Evolutionary conservation across 1,140 invertebrate species (phyloP), one percentile per base, ranked within the genome.

Genomic region (Anastatus disparis): DNA sequence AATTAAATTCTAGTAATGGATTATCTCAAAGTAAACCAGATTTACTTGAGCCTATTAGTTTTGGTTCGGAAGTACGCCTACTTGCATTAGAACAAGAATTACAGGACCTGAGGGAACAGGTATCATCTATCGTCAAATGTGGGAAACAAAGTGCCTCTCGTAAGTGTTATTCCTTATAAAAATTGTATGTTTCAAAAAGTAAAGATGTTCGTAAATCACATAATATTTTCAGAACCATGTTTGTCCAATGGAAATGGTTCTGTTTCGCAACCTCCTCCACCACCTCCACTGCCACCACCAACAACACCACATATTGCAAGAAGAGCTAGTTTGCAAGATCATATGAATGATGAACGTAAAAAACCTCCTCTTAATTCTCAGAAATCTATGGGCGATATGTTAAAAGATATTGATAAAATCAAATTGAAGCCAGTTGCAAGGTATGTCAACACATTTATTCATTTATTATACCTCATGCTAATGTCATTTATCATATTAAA

Each of bases 51-150:
- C 83, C 84, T 61, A 84, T 86, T 22, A 86, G 82, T 77, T 86
- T 86, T 78, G 85, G 84, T 40, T 86, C 85, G 4, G 85, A 86
- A 79, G 79, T 86, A 4, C 76, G 85, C 20, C 78, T 86, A 59
- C 77, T 86, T 10, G 85, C 85, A 10, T 67, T 86, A 10, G 85
- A 86, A 48, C 84, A 85, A 69, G 81, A 86, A 70, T 77, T 86
- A 46, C 85, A 86, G 72, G 85, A 85, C 65, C 75, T 86, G 24
- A 77, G 81, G 67, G 79, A 85, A 77, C 84, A 85, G 78, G 79
- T 86, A 26, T 84, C 83, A 22, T 75, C 78, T 55, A 86, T 86
- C 52, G 83, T 86, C 15, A 83, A 85, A 79, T 79, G 31, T 68
- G 81, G 77, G 24, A 81, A 79, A 77, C 58, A 74, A 48, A 73